A percentile compares a stretch with the other conserved stretches of the same genome.
These are phyloP conservation scores for Portevinia maculata DNA, from an alignment of 2,888 invertebrate species.

Conservation along the genomic window DNA sequence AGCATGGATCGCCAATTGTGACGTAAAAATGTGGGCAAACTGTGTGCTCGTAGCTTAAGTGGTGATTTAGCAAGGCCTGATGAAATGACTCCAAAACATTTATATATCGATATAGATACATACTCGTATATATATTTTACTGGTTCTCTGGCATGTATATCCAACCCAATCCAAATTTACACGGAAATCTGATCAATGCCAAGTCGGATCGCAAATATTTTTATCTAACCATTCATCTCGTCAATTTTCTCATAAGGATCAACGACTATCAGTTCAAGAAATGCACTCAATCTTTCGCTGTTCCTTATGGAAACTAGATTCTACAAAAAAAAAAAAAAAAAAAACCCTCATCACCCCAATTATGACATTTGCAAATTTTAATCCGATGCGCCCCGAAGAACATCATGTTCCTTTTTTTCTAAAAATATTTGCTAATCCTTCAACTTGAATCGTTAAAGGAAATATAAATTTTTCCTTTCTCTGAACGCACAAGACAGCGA, in stretches of 20 bases:
- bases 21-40: too few species aligned
- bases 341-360: slow-evolving; percentile 71
- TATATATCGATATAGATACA: too few species aligned
- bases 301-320: slow-evolving; percentile 53
- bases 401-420: slow-evolving; percentile 21
- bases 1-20: too few species aligned
- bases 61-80: too few species aligned
- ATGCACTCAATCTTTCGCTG: slow-evolving; percentile 18
- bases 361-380: slow-evolving; percentile 74
- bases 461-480: slow-evolving; percentile 31
- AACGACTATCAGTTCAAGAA: slow-evolving; percentile 18
- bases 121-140: too few species aligned
- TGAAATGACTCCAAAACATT: too few species aligned
- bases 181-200: not conserved
- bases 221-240: slow-evolving; percentile 32
- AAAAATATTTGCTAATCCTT: slow-evolving; percentile 72
- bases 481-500: slow-evolving; percentile 13
- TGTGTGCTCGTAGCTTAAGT: too few species aligned
- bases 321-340: not conserved
- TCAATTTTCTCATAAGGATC: slow-evolving; percentile 65
- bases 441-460: slow-evolving; percentile 63
- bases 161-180: not conserved
- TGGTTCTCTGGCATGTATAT: not conserved
- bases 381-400: slow-evolving; percentile 40
- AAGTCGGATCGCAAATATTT: not conserved